Base-by-base conservation (phyloP, 2,888 invertebrate species). In the Archips crataeganus region DNA sequence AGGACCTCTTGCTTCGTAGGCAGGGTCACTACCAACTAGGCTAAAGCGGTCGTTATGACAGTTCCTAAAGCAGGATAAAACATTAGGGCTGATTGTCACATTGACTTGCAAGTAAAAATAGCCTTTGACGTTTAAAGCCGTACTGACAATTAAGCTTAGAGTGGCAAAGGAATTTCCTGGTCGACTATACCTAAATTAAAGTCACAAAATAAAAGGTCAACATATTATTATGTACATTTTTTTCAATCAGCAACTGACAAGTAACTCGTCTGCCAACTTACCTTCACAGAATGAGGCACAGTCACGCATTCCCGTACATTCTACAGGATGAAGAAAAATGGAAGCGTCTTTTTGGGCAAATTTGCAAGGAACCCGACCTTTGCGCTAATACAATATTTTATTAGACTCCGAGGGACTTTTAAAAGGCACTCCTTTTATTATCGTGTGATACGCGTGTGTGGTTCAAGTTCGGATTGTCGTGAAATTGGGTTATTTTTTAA, bases 241-340 rank as follows among this genome's bases (percentile, higher is more conserved):
- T 10, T 11, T 9, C 2, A 45, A 45, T 1, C 34, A 5, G 39
- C 11, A 11, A 4, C 9, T 5, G 32, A 13, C 8, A 54, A 60
- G 34, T 49, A 32, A 23, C 63, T 70, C 8, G 15, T 9, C 8
- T 6, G 10, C 10, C 36, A 70, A 76, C 79, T 81, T 69, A 75
- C 8, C 6, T 23, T 0, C 3, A 15, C 49, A 34, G 76, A 87
- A 87, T 79, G 77, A 9, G 70, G 70, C 79, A 70, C 76, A 74
- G 81, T 80, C 77, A 81, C 79, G 77, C 76, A 77, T 77, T 81
- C 80, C 80, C 86, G 83, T 82, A 80, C 79, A 49, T 70, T 45
- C 54, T 69, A 69, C 63, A 61, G 59, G 57, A 64, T 67, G 32
- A 60, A 68, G 71, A 76, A 75, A 75, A 75, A 72, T 75, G 69